Conservation (phyloP, 1,140 invertebrate species). For the Aphaenogaster ashmeadi region DNA sequence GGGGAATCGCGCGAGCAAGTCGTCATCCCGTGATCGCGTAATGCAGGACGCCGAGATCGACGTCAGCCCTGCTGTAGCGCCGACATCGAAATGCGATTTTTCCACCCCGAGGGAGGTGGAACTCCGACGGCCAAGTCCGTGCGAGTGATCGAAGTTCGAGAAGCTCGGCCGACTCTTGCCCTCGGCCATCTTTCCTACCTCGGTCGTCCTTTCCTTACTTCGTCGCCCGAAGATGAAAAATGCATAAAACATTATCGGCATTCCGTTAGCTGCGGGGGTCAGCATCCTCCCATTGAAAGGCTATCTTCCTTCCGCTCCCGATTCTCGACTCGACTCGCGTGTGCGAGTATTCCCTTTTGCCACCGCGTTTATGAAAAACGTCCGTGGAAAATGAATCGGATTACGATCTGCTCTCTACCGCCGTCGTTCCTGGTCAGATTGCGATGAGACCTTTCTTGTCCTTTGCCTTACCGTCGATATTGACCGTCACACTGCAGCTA, state of each 20-base stretch:
- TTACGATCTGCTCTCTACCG: constrained; percentile 28
- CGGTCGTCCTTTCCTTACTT: constrained; percentile 6
- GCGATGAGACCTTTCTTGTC: constrained; percentile 3
- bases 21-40: constrained; percentile 14
- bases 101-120: not conserved
- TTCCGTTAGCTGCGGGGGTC: constrained; percentile 56
- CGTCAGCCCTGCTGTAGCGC: not conserved
- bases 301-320: constrained; percentile 41
- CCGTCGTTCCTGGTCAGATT: not conserved
- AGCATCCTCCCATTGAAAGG: constrained; percentile 56
- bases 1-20: not conserved
- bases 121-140: not conserved
- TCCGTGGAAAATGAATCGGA: constrained; percentile 45
- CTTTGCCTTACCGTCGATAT: not conserved
- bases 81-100: constrained; percentile 43
- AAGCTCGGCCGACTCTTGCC: constrained; percentile 23
- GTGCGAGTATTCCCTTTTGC: not conserved
- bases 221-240: constrained; percentile 45
- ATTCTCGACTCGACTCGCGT: constrained; percentile 31
- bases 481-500: not conserved
- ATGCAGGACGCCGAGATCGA: not conserved
- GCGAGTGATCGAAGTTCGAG: constrained; percentile 32
- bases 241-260: constrained; percentile 68
- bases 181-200: not conserved
- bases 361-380: constrained; percentile 48